Conservation (phyloP, 2,888 invertebrate species). For the Protophormia terraenovae region DNA sequence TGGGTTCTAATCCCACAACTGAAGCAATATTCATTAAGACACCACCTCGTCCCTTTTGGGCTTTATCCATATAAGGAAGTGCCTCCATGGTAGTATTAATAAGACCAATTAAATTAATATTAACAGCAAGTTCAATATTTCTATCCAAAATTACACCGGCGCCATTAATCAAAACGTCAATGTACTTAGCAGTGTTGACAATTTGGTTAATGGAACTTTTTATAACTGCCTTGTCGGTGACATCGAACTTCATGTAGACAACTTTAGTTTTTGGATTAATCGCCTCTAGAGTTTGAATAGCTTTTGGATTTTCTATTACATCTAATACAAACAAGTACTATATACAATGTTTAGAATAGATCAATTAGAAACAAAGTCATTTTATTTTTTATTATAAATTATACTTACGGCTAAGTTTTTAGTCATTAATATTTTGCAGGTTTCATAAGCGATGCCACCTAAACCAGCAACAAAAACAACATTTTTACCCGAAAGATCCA, state of each 20-base stretch:
- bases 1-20: slow-evolving; percentile 71
- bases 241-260: slow-evolving; percentile 64
- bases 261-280: slow-evolving; percentile 55
- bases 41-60: slow-evolving; percentile 77
- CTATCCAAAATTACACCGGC: slow-evolving; percentile 68
- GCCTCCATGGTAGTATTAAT: slow-evolving; percentile 71
- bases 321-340: slow-evolving; percentile 70
- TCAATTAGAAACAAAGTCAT: too few relatives aligned
- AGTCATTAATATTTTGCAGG: slow-evolving; percentile 67
- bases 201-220: slow-evolving; percentile 54
- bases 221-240: slow-evolving; percentile 66
- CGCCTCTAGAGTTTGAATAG: slow-evolving; percentile 31
- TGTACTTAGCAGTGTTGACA: slow-evolving; percentile 54
- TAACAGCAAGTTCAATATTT: slow-evolving; percentile 61
- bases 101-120: slow-evolving; percentile 68
- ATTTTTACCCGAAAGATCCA: slow-evolving; percentile 66
- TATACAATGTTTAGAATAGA: not conserved
- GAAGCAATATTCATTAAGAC: slow-evolving; percentile 77
- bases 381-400: not conserved
- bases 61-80: slow-evolving; percentile 76
- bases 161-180: slow-evolving; percentile 70
- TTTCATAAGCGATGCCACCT: slow-evolving; percentile 70
- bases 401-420: slow-evolving; percentile 67
- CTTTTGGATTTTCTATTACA: slow-evolving; percentile 53
- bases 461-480: slow-evolving; percentile 69